Evolutionary conservation across 2,888 invertebrate species (phyloP).

Genomic region (Cenopis cana): DNA sequence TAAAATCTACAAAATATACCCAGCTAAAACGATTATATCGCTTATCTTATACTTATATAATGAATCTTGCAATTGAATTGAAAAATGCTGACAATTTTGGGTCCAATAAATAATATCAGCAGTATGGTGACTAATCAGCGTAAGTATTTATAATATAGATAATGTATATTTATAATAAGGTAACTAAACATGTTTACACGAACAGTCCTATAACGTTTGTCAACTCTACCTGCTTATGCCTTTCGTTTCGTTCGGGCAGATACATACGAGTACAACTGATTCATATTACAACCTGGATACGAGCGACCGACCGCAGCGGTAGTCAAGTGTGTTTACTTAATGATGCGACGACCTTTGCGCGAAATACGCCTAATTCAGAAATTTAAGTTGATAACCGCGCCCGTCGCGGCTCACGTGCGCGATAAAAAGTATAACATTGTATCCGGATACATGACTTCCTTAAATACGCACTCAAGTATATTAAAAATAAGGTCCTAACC

Average conservation of each 20-base stretch:
- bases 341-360: constrained; percentile 31
- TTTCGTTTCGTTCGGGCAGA: not conserved
- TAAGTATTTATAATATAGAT: too few species aligned
- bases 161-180: too few species aligned
- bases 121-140: too few species aligned
- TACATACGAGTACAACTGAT: not conserved
- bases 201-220: too few species aligned
- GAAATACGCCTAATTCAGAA: constrained; percentile 29
- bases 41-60: too few species aligned
- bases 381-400: constrained; percentile 34
- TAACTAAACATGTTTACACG: too few species aligned
- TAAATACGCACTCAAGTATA: constrained; percentile 9
- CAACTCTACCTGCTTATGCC: not conserved
- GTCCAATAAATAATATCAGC: too few species aligned
- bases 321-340: constrained; percentile 22
- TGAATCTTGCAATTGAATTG: too few species aligned
- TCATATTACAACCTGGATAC: not conserved
- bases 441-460: constrained; percentile 4
- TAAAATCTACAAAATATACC: too few species aligned
- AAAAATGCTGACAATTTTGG: too few species aligned
- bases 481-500: not conserved
- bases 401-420: not conserved
- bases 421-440: not conserved
- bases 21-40: too few species aligned
- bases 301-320: not conserved